Evolutionary conservation across 2,888 invertebrate species (phyloP), one percentile per base, ranked within the genome.

Genomic region (Invenusta paracnida): DNA sequence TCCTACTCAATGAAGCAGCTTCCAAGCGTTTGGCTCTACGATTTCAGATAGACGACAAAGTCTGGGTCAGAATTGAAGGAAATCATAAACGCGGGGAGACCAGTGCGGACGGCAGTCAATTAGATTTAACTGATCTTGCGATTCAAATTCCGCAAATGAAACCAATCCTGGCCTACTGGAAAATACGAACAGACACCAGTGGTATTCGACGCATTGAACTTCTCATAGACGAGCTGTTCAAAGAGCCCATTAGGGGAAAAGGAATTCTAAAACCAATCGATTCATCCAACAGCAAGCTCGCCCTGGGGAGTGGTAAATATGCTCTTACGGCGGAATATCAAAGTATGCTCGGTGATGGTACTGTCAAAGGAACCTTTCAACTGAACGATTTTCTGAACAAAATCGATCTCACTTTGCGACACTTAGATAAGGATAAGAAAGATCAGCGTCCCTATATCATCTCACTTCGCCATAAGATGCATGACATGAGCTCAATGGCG

Each of bases 401-500:
- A 13, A n/a, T 73, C 5, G 73, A 73, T 5, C 11, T 73, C 23
- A 73, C 73, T 73, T 23, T 73, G 2, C 73, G 73, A 13, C 73
- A 73, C 23, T 13, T 73, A 11, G 73, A 84, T 25, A 67, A 84
- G 13, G 29, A 67, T 13, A 66, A 25, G 5, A 84, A 84, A 84
- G 25, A 81, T 23, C 27, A 2, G 0, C 25, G 73, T 25, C 67
- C 67, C 0, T 84, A 28, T 25, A 11, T 29, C 11, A 84, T 84
- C 25, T n/a, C 29, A 1, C 48, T 84, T 67, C 67, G 84, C 11
- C 84, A 84, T 23, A 84, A 84, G 73, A 28, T 73, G 13, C 67
- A 84, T 29, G 84, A 84, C 29, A 84, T 67, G 73, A 84, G 84
- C 29, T 84, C 84, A 28, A 67, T 27, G 67, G 73, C 25, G 2